Evolutionary conservation across 2,797 vertebrate genomes (phyloP).

Genomic region (Sebastolobus altivelis): DNA sequence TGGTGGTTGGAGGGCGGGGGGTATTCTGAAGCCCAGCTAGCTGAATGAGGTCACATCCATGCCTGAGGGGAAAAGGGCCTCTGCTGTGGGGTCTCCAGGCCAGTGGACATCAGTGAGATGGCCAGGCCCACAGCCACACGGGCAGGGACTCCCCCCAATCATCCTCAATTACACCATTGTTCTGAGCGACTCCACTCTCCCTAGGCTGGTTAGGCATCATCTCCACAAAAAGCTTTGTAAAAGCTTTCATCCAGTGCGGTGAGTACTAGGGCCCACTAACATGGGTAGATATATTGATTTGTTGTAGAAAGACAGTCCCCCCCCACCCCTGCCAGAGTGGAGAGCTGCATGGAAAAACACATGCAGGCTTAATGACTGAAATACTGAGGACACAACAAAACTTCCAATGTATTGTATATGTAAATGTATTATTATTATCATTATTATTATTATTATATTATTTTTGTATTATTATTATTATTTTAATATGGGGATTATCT

Average conservation of each 20-base stretch:
- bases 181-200: constrained; percentile 77
- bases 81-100: constrained; percentile 70
- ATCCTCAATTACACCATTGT: constrained; percentile 86
- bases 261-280: constrained; percentile 77
- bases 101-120: constrained; percentile 77
- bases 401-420: not conserved
- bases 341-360: constrained; percentile 68
- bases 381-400: constrained; percentile 8
- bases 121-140: constrained; percentile 57
- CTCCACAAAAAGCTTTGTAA: constrained; percentile 83
- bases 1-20: constrained; percentile 29
- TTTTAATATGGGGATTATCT: too few species aligned
- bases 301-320: constrained; percentile 76
- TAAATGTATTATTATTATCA: too few species aligned
- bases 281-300: constrained; percentile 86
- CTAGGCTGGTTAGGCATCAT: constrained; percentile 77
- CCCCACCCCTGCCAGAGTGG: constrained; percentile 68
- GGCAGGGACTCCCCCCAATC: constrained; percentile 64
- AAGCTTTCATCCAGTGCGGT: constrained; percentile 80
- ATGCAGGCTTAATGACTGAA: constrained; percentile 22
- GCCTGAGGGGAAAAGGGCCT: constrained; percentile 74
- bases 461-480: too few species aligned
- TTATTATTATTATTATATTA: too few species aligned
- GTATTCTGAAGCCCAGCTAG: constrained; percentile 55
- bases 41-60: constrained; percentile 82